Conservation (phyloP, 2,113 vertebrate species). For the Cottus gobio region DNA sequence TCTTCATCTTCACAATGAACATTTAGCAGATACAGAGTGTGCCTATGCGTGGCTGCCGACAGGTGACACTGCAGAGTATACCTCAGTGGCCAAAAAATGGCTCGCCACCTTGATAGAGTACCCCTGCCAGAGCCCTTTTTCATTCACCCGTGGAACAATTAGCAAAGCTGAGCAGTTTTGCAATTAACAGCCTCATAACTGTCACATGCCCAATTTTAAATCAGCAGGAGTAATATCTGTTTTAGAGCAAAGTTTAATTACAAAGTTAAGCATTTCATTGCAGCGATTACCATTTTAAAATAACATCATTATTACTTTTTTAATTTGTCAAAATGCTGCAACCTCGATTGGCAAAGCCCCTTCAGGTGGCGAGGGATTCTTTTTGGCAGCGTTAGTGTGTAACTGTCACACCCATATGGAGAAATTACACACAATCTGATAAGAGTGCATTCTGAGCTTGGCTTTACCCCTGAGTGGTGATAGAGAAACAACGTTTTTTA, state of each 20-base stretch:
- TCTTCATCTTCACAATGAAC: constrained; percentile 27
- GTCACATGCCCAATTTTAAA: constrained; percentile 85
- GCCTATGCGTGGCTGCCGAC: constrained; percentile 38
- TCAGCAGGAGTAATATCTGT: constrained; percentile 82
- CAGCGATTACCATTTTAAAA: constrained; percentile 81
- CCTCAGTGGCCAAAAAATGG: constrained; percentile 33
- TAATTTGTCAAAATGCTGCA: constrained; percentile 41
- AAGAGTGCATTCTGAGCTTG: constrained; percentile 46
- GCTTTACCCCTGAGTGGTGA: constrained; percentile 57
- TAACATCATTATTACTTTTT: constrained; percentile 63
- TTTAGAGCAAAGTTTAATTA: constrained; percentile 87
- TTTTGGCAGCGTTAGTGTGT: constrained; percentile 48
- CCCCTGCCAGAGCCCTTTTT: constrained; percentile 77
- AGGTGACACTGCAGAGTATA: constrained; percentile 67
- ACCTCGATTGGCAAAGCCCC: constrained; percentile 28
- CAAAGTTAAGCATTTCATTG: constrained; percentile 81
- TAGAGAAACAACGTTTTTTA: constrained; percentile 69
- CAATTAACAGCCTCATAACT: constrained; percentile 85
- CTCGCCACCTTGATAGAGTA: constrained; percentile 75
- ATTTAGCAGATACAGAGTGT: constrained; percentile 37
- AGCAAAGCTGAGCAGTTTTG: constrained; percentile 85
- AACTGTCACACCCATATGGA: constrained; percentile 35
- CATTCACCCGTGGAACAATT: constrained; percentile 83
- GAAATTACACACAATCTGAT: constrained; percentile 61
- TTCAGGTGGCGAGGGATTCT: constrained; percentile 27